These are phyloP conservation scores for Drosophila nigricruria DNA, from an alignment of 2,888 invertebrate genomes.

Conservation along the genomic window DNA sequence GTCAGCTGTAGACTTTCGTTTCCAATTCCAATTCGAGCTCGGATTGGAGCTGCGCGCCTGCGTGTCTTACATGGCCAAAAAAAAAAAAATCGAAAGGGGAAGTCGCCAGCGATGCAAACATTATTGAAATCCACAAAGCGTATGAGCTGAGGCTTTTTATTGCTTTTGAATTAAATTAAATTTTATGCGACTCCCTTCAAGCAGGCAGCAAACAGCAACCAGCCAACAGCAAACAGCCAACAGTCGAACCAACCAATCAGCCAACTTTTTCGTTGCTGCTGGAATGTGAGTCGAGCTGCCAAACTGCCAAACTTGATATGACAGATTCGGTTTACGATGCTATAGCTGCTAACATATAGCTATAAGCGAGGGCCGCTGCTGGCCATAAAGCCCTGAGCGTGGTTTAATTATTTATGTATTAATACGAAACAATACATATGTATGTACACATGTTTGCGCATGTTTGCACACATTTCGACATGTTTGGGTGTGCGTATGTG, in stretches of 20 bases:
- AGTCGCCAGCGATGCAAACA: slow-evolving; percentile 54
- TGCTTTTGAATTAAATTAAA: slow-evolving; percentile 67
- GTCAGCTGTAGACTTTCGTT: too few relatives aligned
- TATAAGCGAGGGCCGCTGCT: slow-evolving; percentile 1
- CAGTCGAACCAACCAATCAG: not conserved
- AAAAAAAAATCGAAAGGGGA: slow-evolving; percentile 73
- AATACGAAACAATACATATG: slow-evolving; percentile 35
- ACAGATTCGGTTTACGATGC: slow-evolving; percentile 49
- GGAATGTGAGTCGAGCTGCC: slow-evolving; percentile 35
- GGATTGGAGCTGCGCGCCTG: too few relatives aligned
- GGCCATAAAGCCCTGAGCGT: slow-evolving; percentile 31
- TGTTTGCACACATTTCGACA: slow-evolving; percentile 53
- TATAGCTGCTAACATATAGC: not conserved
- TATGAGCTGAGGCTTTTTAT: slow-evolving; percentile 62
- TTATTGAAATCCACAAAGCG: slow-evolving; percentile 62
- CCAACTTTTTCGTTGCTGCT: slow-evolving; percentile 13
- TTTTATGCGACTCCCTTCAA: slow-evolving; percentile 48
- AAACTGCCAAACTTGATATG: slow-evolving; percentile 55
- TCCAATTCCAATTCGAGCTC: too few relatives aligned
- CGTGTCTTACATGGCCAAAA: too few relatives aligned
- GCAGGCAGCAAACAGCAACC: too few relatives aligned
- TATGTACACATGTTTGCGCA: slow-evolving; percentile 44
- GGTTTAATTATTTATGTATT: slow-evolving; percentile 67
- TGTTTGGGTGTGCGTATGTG: too few relatives aligned
- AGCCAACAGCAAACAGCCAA: too few relatives aligned